A percentile compares a stretch with the other conserved stretches of the same genome.
These are phyloP conservation scores for Chionis minor DNA, from an alignment of 2,113 vertebrate genomes.

Conservation along the genomic window DNA sequence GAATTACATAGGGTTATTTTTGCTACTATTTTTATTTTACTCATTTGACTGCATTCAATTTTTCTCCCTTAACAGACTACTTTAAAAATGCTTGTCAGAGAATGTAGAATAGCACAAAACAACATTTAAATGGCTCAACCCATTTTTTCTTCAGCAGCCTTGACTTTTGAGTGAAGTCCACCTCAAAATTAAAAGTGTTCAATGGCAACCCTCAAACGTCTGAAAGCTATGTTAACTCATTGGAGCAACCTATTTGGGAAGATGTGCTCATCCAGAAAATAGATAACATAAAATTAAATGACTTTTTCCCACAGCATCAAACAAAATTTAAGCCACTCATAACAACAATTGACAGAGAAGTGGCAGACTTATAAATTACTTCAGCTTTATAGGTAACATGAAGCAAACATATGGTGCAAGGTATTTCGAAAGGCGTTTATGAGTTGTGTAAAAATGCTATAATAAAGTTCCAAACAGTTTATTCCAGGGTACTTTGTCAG, in stretches of 20 bases:
- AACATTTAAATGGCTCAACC: background rate
- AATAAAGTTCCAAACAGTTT: background rate
- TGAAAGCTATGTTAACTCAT: background rate
- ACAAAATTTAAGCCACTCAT: conserved; percentile 24
- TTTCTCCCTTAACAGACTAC: background rate
- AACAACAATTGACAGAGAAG: conserved; percentile 6
- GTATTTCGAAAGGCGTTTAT: conserved; percentile 8
- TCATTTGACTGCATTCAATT: background rate
- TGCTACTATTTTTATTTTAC: background rate
- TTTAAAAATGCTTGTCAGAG: background rate
- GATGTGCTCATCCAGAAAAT: conserved; percentile 34
- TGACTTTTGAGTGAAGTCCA: background rate
- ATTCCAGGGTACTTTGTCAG: background rate
- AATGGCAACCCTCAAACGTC: background rate
- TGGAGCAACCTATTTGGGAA: background rate
- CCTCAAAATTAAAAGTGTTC: background rate
- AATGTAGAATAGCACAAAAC: background rate
- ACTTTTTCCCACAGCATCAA: background rate
- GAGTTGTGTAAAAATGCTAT: background rate
- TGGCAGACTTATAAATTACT: conserved; percentile 30
- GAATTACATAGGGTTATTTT: background rate
- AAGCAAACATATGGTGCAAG: background rate
- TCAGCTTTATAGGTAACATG: conserved; percentile 25
- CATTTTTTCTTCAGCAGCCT: background rate
- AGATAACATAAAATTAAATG: conserved; percentile 38